Base-by-base conservation (phyloP, 1,140 invertebrate species). In the Heliconius hermathena region DNA sequence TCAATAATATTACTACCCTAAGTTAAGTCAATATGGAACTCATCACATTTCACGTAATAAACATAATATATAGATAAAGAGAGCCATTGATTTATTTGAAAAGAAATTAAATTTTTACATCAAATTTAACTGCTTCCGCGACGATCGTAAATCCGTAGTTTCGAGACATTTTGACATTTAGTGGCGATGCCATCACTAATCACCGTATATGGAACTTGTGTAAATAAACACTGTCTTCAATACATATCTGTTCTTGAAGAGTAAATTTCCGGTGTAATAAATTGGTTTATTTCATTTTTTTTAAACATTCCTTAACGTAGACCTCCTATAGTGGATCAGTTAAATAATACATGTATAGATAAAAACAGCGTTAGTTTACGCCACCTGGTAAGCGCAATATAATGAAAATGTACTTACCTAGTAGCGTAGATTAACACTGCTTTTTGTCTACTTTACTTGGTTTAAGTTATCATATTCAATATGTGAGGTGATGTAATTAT, bases 31-130 rank as follows among this genome's bases (percentile, higher is more conserved):
- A 66, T 6, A 26, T 66, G 60, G 60, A 66, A 66, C 60, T 26
- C 60, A 11, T 66, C 60, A 29, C 60, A 66, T 66, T 66, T 66
- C 26, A 66, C 60, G 13, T 66, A 66, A 66, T 66, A 66, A 66
- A 66, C 60, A 66, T 26, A 11, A 66, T 26, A 66, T 66, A 26
- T 9, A 57, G n/a, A 57, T 57, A 57, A 57, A 57, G 60, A 66
- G 60, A 52, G 46, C 74, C n/a, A 41, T 71, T 80, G 79, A 80
- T 80, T 80, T 80, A 80, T 80, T 80, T 76, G 36, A 71, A 80
- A 80, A 80, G 66, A 54, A 72, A 80, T 80, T 80, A 80, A 80
- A 80, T 73, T 80, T 80, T 80, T 80, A 80, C 71, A 76, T 74
- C 46, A 6, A 71, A 33, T 80, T 80, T 80, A 80, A 80, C 54